Percentiles rank a stretch among this genome's conserved stretches.
Evolutionary conservation across 2,888 invertebrate species (phyloP).

Genomic region (Trachelus iudaicus): DNA sequence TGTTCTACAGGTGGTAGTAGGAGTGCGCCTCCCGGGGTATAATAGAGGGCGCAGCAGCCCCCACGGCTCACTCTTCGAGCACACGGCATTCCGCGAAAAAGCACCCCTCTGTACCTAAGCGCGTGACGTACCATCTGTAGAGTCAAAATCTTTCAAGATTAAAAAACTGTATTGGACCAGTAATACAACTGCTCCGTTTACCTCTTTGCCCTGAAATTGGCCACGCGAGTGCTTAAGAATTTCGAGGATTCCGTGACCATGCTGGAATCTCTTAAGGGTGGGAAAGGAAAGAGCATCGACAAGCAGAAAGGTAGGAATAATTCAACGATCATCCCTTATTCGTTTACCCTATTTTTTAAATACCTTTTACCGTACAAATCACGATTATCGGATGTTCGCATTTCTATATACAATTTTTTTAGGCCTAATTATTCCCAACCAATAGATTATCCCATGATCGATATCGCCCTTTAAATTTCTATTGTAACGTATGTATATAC

Average conservation of each 20-base stretch:
- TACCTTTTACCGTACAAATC: background rate
- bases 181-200: background rate
- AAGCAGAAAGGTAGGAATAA: background rate
- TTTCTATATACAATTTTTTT: background rate
- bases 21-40: conserved; percentile 44
- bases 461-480: background rate
- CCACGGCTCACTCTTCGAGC: conserved; percentile 50
- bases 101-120: conserved; percentile 18
- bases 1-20: conserved; percentile 48
- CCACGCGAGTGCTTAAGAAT: background rate
- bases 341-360: background rate
- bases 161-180: background rate
- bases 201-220: background rate
- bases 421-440: background rate
- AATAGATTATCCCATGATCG: background rate
- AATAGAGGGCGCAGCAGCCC: conserved; percentile 59
- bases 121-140: background rate
- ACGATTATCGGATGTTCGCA: background rate
- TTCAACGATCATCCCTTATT: background rate
- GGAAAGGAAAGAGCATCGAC: background rate
- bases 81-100: conserved; percentile 39
- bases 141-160: background rate
- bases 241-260: background rate
- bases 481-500: no score
- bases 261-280: background rate